Evolutionary conservation across 2,888 invertebrate genomes (phyloP), one percentile per base, ranked within the genome.

Genomic region (Palloptera scutellata): DNA sequence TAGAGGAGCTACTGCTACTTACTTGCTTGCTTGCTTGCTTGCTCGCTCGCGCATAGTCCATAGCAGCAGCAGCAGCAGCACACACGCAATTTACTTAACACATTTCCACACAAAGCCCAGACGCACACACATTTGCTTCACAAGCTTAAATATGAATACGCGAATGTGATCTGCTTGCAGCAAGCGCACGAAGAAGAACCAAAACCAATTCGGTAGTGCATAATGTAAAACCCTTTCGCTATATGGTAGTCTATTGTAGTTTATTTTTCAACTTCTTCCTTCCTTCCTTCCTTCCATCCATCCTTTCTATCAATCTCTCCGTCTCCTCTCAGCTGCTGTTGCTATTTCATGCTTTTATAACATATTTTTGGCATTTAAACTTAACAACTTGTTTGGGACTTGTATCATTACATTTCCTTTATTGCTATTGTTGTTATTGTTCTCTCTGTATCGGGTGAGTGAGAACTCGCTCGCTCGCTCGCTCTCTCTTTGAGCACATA

Each of bases 311-410:
- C n/a, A n/a, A n/a, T 13, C 15, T n/a, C 10, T n/a, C 41, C 15
- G 48, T 19, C 17, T 51, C 51, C 12, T 48, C 13, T 61, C 12
- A 30, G 51, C 20, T 15, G 12, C 15, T 61, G 17, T 12, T n/a
- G n/a, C 40, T 51, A 13, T 12, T 19, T 52, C n/a, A 13, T 8
- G 30, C 41, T 20, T 40, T 30, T 4, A 10, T 40, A 19, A n/a
- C 41, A 55, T 54, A 57, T 20, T 45, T 79, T 80, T 78, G 76
- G 77, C 77, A 79, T 79, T 79, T 78, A 79, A 81, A 80, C 79
- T 79, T 77, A 79, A 81, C 79, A 81, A 75, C 78, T 77, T 79
- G 79, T 81, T 79, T 74, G 81, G 81, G 81, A 79, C 76, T 80
- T 79, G 78, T 79, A 79, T 61, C 65, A 66, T 68, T 68, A 61